Evolutionary conservation across 2,888 invertebrate genomes (phyloP), one percentile per base, ranked within the genome.

Genomic region (Aricia artaxerxes): DNA sequence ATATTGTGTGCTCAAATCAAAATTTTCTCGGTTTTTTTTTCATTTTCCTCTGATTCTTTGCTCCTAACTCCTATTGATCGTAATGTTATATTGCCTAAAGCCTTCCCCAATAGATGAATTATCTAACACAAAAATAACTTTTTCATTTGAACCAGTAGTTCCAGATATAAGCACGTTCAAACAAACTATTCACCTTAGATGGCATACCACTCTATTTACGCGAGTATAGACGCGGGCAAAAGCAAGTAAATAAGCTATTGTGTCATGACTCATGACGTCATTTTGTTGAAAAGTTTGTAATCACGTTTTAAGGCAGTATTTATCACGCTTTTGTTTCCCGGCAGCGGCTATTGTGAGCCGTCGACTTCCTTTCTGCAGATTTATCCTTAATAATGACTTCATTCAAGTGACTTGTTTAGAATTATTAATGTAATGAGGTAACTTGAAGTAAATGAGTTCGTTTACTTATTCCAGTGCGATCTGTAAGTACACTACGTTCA

Each of bases 321-420:
- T 31, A 64, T 24, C 61, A n/a, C 31, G 64, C 64, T 64, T 64
- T 64, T 64, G 64, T 64, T 64, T 64, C 64, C 24, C 24, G 64
- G 4, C 31, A 24, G 64, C 64, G 6, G n/a, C n/a, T 4, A 64
- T 64, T 64, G 64, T 64, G 31, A 64, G 64, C 64, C 11, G 64
- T 11, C 64, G 64, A 64, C 64, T 64, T 31, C 9, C 31, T 64
- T 64, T 64, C 64, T 7, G 24, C 31, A 64, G 64, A 31, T 64
- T 64, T 31, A 64, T 64, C 64, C 6, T 11, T 64, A 31, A 61
- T 31, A 31, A 64, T 64, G 64, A 64, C 64, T 64, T 31, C 64
- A 31, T 64, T 64, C 31, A 2, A 64, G 31, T 11, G 24, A 31
- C 64, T 64, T 64, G 24, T 16, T 57, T 57, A 57, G 57, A 57